phyloP scores from a whole-genome alignment of 23 tunicate genomes.

The Clavelina lepadiformis region DNA sequence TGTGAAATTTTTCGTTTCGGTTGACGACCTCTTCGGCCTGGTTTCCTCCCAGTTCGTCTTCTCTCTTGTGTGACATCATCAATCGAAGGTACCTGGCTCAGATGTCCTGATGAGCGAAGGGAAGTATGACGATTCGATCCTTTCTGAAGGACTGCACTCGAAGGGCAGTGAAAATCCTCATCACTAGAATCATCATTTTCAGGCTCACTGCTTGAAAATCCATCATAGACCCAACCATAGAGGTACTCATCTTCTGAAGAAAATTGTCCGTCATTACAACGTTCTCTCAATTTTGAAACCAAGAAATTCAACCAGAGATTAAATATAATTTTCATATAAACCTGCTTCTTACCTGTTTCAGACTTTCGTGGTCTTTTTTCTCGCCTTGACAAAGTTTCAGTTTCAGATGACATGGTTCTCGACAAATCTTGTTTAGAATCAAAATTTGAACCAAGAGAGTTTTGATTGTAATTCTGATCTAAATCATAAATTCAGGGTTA shows the following conservation, averaged over 20 bases:
- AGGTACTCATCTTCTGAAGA: slow-evolving; percentile 59
- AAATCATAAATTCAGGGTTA: too few species aligned
- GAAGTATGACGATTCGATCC: too few species aligned
- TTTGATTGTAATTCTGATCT: too few species aligned
- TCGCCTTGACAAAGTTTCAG: not conserved
- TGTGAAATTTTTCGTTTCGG: too few species aligned
- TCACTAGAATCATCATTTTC: slow-evolving; percentile 91
- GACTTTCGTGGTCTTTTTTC: slow-evolving; percentile 47
- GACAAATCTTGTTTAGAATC: too few species aligned
- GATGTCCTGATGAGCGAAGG: too few species aligned
- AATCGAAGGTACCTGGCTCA: too few species aligned
- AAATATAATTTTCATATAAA: not conserved
- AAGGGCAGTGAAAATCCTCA: slow-evolving; percentile 73
- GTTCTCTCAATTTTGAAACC: not conserved
- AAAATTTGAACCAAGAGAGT: too few species aligned
- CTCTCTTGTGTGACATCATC: not conserved
- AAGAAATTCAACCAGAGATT: not conserved
- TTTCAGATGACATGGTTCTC: not conserved
- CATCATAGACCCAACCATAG: slow-evolving; percentile 50
- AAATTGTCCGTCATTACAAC: too few species aligned
- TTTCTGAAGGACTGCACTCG: too few species aligned
- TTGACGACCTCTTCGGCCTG: too few species aligned
- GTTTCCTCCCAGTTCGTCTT: not conserved
- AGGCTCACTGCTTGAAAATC: slow-evolving; percentile 63
- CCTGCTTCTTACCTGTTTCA: slow-evolving; percentile 22